These are phyloP conservation scores for Myopa testacea DNA, from an alignment of 2,888 invertebrate species.

Conservation along the genomic window DNA sequence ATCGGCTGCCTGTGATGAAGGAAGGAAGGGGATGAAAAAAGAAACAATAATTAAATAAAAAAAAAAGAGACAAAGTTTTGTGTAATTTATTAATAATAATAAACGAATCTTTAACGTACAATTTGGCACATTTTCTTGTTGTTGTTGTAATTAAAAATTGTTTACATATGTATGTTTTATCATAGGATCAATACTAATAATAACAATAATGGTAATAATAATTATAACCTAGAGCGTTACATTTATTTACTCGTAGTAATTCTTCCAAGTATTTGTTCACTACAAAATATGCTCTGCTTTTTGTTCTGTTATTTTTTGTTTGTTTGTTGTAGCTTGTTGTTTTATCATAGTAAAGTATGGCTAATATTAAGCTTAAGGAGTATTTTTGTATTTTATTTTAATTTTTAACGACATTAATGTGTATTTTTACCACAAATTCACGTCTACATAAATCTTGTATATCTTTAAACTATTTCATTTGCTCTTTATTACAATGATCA, in stretches of 20 bases:
- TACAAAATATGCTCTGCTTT: conserved; percentile 46
- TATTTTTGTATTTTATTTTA: conserved; percentile 43
- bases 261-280: conserved; percentile 34
- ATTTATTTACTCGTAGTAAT: conserved; percentile 9
- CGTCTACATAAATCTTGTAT: conserved; percentile 32
- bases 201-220: conserved; percentile 17
- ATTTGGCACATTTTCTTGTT: conserved; percentile 65
- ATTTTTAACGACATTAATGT: conserved; percentile 37
- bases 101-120: conserved; percentile 58
- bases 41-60: background rate
- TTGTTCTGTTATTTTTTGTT: conserved; percentile 40
- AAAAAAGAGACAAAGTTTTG: background rate
- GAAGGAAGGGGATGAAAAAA: background rate
- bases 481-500: conserved; percentile 14
- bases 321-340: conserved; percentile 47
- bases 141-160: conserved; percentile 43
- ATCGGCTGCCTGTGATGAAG: background rate
- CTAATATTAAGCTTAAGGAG: conserved; percentile 47
- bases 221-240: conserved; percentile 42
- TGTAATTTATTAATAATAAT: conserved; percentile 18
- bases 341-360: conserved; percentile 44
- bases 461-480: conserved; percentile 4
- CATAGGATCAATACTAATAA: conserved; percentile 39
- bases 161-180: conserved; percentile 41
- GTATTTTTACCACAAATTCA: conserved; percentile 34